Conservation (phyloP, 2,113 vertebrate species). For the cattle (Bos taurus) region ARS-UCD2.0 NC_037349.1:57514501-57515000, state of each 20-base stretch:
- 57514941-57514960: not conserved
- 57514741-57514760: not conserved
- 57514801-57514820: not conserved
- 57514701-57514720: no score
- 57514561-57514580: no score
- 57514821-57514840: not conserved
- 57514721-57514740: rapidly evolving
- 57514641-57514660: rapidly evolving
- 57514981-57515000: not conserved
- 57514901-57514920: not conserved
- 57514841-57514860: not conserved
- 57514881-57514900: not conserved
- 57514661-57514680: rapidly evolving
- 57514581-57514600: no score
- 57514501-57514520: no score
- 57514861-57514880: not conserved
- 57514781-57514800: not conserved
- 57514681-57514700: not conserved
- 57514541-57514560: no score
- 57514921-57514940: not conserved
- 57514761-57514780: not conserved
- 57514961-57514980: not conserved
- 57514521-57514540: no score
- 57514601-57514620: not conserved
- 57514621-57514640: not conserved